phyloP scores from a whole-genome alignment of 2,888 invertebrate species.

The Stegana nigrithorax region DNA sequence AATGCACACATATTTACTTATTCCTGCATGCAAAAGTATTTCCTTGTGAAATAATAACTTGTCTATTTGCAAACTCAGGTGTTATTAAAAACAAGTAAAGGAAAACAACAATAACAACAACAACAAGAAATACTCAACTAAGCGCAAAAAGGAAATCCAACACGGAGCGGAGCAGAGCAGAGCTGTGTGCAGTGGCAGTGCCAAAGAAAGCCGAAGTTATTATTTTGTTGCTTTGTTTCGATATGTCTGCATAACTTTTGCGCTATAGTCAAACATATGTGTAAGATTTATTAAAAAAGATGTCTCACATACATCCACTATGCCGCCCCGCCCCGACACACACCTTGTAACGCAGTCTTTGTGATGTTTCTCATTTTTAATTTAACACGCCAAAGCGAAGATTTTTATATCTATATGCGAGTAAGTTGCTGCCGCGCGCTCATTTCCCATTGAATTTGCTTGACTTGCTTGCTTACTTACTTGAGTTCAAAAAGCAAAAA shows the following conservation, averaged over 20 bases:
- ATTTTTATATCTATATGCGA: neutral
- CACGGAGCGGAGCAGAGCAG: too few species aligned
- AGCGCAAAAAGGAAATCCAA: neutral
- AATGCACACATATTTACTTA: too few species aligned
- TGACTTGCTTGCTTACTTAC: neutral
- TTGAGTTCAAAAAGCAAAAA: neutral
- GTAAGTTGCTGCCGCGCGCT: neutral
- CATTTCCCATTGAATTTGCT: neutral
- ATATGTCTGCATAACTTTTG: conserved; percentile 37
- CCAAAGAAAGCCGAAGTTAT: conserved; percentile 23
- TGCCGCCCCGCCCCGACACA: neutral
- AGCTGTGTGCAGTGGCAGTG: neutral
- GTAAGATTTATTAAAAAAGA: conserved; percentile 26
- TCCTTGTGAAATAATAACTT: neutral
- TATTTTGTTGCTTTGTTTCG: conserved; percentile 33
- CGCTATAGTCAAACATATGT: neutral
- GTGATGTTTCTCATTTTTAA: conserved; percentile 53
- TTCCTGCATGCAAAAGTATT: too few species aligned
- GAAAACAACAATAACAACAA: neutral
- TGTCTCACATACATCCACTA: conserved; percentile 1
- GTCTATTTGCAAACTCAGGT: neutral
- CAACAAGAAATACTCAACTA: neutral
- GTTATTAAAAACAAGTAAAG: neutral
- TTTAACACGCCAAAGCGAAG: conserved; percentile 46
- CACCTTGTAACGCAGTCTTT: neutral